Evolutionary conservation across 2,888 invertebrate genomes (phyloP).

Genomic region (Hypomecis punctinalis): DNA sequence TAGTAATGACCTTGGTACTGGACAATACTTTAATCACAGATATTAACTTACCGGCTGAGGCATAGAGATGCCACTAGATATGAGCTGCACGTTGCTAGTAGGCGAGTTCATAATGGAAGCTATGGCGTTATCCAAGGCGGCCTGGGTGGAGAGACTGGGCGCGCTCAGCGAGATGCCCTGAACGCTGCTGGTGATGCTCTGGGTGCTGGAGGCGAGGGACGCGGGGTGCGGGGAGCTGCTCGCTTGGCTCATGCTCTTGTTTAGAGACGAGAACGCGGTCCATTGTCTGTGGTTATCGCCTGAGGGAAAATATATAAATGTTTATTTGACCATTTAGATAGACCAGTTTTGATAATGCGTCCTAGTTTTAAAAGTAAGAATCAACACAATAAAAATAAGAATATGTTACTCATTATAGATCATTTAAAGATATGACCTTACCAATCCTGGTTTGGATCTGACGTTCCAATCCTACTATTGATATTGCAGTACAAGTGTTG

Average conservation of each 20-base stretch:
- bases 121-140: conserved; percentile 74
- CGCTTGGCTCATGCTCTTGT: conserved; percentile 62
- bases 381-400: too few species aligned
- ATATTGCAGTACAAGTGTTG: too few species aligned
- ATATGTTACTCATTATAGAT: too few species aligned
- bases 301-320: conserved; percentile 41
- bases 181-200: conserved; percentile 73
- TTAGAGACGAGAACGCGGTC: conserved; percentile 68
- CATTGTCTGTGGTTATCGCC: conserved; percentile 76
- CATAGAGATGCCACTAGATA: conserved; percentile 70
- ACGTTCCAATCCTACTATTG: too few species aligned
- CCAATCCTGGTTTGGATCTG: too few species aligned
- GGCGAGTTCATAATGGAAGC: conserved; percentile 79
- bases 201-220: conserved; percentile 58
- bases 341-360: too few species aligned
- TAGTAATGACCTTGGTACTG: too few species aligned
- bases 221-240: conserved; percentile 63
- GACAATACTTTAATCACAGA: too few species aligned
- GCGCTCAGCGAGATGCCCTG: conserved; percentile 74
- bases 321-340: too few species aligned
- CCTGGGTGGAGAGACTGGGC: conserved; percentile 66
- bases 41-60: conserved; percentile 46
- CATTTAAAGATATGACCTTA: too few species aligned
- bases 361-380: too few species aligned
- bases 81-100: conserved; percentile 69